Evolutionary conservation across 2,888 invertebrate species (phyloP).

Genomic region (Autographa gamma): DNA sequence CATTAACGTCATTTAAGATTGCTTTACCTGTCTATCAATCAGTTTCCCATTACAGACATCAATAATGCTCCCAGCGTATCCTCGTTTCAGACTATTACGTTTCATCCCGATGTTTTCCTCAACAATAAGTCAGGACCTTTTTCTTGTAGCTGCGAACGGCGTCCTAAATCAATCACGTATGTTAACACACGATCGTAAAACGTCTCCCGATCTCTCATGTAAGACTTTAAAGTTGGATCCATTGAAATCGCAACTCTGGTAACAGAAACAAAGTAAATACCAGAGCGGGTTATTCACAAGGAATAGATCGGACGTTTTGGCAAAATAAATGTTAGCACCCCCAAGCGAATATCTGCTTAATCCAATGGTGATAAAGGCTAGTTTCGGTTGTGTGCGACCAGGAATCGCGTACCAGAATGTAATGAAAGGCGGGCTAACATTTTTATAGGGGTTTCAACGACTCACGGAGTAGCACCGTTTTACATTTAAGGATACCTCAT

Average conservation of each 20-base stretch:
- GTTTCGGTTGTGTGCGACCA: slow-evolving; percentile 56
- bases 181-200: slow-evolving; percentile 30
- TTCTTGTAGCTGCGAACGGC: neutral
- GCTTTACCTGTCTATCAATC: neutral
- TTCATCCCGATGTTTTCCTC: neutral
- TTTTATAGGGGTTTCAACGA: slow-evolving; percentile 88
- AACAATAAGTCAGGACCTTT: neutral
- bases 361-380: slow-evolving; percentile 56
- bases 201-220: slow-evolving; percentile 27
- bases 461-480: slow-evolving; percentile 81
- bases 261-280: slow-evolving; percentile 76
- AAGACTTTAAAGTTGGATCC: slow-evolving; percentile 47
- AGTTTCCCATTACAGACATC: neutral
- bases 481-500: slow-evolving; percentile 87
- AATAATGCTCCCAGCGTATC: slow-evolving; percentile 2
- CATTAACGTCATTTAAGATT: neutral
- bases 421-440: slow-evolving; percentile 87
- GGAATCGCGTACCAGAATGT: slow-evolving; percentile 78
- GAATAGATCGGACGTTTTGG: slow-evolving; percentile 76
- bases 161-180: slow-evolving; percentile 24
- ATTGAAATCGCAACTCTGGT: slow-evolving; percentile 59
- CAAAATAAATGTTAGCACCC: slow-evolving; percentile 67
- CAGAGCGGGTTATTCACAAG: slow-evolving; percentile 69
- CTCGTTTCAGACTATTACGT: slow-evolving; percentile 5
- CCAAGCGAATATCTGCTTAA: slow-evolving; percentile 59